Evolutionary conservation across 2,888 invertebrate species (phyloP).

Genomic region (Baronia brevicornis): DNA sequence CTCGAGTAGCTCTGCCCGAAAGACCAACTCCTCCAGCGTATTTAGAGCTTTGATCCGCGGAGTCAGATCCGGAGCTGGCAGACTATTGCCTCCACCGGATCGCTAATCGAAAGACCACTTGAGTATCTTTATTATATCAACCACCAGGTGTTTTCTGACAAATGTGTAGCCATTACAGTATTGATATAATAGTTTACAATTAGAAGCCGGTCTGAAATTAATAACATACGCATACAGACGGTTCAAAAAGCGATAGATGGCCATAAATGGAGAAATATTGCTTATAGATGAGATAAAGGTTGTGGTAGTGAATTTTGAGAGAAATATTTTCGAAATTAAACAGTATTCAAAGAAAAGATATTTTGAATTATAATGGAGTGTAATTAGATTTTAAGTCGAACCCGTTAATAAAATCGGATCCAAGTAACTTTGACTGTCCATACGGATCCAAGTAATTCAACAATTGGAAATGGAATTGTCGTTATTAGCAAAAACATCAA

Average conservation of each 20-base stretch:
- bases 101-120: conserved; percentile 41
- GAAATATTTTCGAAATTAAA: conserved; percentile 69
- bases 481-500: conserved; percentile 17
- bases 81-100: conserved; percentile 48
- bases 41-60: conserved; percentile 68
- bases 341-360: conserved; percentile 57
- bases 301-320: conserved; percentile 70
- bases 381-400: conserved; percentile 1
- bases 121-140: conserved; percentile 20
- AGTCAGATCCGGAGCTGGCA: conserved; percentile 64
- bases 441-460: conserved; percentile 5
- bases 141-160: not conserved
- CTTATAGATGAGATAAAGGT: conserved; percentile 67
- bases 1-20: conserved; percentile 67
- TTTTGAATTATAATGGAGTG: conserved; percentile 55
- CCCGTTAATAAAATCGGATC: conserved; percentile 16
- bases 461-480: conserved; percentile 4
- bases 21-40: conserved; percentile 76
- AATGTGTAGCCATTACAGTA: conserved; percentile 22
- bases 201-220: conserved; percentile 11
- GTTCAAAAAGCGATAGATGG: conserved; percentile 7
- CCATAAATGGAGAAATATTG: conserved; percentile 62
- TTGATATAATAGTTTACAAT: too few species aligned
- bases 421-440: conserved; percentile 13
- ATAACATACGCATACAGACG: conserved; percentile 3